phyloP scores from a whole-genome alignment of 1,140 invertebrate species.

The Tetraneura akinire region DNA sequence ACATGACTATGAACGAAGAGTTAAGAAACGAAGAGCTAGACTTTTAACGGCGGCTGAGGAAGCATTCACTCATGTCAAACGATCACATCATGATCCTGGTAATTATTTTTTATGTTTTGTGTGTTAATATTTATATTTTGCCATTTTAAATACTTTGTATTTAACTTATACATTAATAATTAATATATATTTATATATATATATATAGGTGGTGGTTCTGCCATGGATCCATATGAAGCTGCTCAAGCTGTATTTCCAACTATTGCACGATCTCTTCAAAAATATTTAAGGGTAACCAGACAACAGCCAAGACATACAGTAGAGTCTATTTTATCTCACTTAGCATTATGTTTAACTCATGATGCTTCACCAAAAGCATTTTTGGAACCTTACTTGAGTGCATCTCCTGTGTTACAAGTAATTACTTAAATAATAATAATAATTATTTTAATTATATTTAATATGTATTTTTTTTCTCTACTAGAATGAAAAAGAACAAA shows the following conservation, averaged over 20 bases:
- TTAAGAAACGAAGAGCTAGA: constrained; percentile 85
- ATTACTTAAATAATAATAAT: neutral
- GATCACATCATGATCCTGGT: constrained; percentile 65
- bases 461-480: constrained; percentile 51
- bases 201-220: constrained; percentile 62
- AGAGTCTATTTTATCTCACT: constrained; percentile 83
- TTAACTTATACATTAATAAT: neutral
- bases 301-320: constrained; percentile 94
- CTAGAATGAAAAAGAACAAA: constrained; percentile 75
- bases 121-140: neutral
- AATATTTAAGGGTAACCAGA: constrained; percentile 90
- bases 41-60: constrained; percentile 92
- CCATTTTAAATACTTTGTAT: neutral
- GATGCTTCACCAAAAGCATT: constrained; percentile 93
- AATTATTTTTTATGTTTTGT: neutral
- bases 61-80: constrained; percentile 93
- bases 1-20: constrained; percentile 91
- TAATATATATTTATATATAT: neutral
- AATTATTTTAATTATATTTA: neutral
- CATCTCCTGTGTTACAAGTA: constrained; percentile 71
- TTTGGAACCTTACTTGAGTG: constrained; percentile 82
- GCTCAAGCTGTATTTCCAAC: constrained; percentile 97
- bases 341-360: constrained; percentile 87
- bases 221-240: constrained; percentile 91
- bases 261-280: constrained; percentile 91